Percentiles rank a stretch among this genome's conserved stretches.
These are phyloP conservation scores for Blera fallax DNA, from an alignment of 2,888 invertebrate species.

Conservation along the genomic window DNA sequence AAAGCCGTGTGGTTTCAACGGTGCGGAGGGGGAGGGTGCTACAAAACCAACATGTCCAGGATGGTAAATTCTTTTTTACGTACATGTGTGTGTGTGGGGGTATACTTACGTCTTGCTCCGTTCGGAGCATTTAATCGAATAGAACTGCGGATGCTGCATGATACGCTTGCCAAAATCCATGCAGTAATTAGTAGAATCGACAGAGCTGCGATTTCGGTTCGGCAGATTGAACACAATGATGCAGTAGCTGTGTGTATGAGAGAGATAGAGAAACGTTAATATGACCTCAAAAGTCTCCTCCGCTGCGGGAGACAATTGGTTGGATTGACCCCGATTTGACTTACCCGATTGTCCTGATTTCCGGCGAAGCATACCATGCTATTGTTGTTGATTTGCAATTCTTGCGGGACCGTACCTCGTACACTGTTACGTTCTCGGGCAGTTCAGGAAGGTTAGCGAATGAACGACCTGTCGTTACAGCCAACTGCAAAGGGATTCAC, in stretches of 20 bases:
- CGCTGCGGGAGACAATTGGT: not conserved
- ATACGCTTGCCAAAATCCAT: conserved; percentile 80
- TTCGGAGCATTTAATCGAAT: conserved; percentile 79
- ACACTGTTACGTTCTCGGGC: conserved; percentile 83
- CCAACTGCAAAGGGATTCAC: conserved; percentile 79
- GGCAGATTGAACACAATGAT: conserved; percentile 80
- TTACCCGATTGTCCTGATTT: conserved; percentile 80
- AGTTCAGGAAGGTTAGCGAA: conserved; percentile 83
- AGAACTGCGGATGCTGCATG: conserved; percentile 78
- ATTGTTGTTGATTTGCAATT: conserved; percentile 83
- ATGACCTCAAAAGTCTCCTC: conserved; percentile 28
- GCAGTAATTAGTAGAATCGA: conserved; percentile 81
- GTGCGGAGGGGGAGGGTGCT: not conserved
- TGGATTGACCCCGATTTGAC: conserved; percentile 53
- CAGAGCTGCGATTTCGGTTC: conserved; percentile 79
- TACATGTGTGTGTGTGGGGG: not conserved
- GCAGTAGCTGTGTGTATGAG: conserved; percentile 77
- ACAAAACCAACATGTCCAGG: conserved; percentile 56
- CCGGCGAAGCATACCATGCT: conserved; percentile 84
- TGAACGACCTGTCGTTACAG: conserved; percentile 82
- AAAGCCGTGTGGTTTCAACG: conserved; percentile 48
- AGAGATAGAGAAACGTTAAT: not conserved
- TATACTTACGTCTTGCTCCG: conserved; percentile 77
- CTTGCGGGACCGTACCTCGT: conserved; percentile 82
- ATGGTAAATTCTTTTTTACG: not conserved